Conservation (phyloP, 1,140 invertebrate species). For the Hyphantria cunea region DNA sequence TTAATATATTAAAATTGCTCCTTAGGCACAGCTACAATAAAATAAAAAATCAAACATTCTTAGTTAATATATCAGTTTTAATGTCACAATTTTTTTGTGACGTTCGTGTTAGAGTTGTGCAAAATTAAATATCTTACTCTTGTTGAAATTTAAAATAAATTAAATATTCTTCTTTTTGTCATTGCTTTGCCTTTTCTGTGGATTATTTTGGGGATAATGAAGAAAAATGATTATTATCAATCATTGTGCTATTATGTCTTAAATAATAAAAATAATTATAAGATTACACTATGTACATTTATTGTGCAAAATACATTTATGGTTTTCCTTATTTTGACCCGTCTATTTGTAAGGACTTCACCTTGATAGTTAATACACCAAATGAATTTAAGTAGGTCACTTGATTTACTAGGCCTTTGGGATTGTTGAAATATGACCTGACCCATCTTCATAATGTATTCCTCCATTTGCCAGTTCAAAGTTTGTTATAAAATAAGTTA, state of each 20-base stretch:
- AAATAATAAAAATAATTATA: too few species aligned
- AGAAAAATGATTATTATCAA: too few species aligned
- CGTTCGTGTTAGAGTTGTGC: too few species aligned
- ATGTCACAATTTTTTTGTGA: too few species aligned
- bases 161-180: slow-evolving; percentile 33
- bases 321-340: too few species aligned
- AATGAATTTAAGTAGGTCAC: neutral
- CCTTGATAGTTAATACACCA: neutral
- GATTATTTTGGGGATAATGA: neutral
- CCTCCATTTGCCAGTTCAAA: neutral
- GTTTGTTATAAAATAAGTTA: neutral
- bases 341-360: neutral
- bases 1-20: too few species aligned
- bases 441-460: neutral
- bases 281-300: too few species aligned
- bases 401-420: neutral
- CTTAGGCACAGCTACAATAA: too few species aligned
- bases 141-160: slow-evolving; percentile 50
- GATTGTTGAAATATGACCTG: slow-evolving; percentile 12
- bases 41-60: too few species aligned
- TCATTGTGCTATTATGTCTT: too few species aligned
- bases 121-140: slow-evolving; percentile 74
- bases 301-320: too few species aligned
- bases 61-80: too few species aligned
- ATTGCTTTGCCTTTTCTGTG: slow-evolving; percentile 10